phyloP scores from a whole-genome alignment of 2,797 vertebrate species.

The Nyctalus aviator region DNA sequence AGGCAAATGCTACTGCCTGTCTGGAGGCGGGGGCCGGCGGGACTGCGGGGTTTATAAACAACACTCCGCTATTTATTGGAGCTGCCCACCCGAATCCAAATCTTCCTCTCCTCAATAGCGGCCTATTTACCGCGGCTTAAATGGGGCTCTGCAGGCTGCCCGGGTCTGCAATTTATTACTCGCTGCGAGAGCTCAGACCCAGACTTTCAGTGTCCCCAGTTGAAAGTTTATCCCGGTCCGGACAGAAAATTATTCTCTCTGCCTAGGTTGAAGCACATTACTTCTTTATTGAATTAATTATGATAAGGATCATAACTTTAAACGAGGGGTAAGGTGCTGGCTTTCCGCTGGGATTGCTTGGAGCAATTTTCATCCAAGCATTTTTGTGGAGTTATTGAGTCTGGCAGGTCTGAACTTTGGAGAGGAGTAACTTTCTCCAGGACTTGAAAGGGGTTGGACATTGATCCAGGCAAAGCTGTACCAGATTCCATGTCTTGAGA shows the following conservation, averaged over 20 bases:
- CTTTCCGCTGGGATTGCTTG: slow-evolving; percentile 94
- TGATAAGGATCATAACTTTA: slow-evolving; percentile 99
- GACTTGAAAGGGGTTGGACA: slow-evolving; percentile 97
- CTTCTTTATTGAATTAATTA: slow-evolving; percentile 99
- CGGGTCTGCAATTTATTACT: slow-evolving; percentile 96
- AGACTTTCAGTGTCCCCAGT: slow-evolving; percentile 92
- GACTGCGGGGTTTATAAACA: slow-evolving; percentile 82
- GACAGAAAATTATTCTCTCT: slow-evolving; percentile 93
- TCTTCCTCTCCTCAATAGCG: slow-evolving; percentile 84
- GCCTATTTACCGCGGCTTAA: slow-evolving; percentile 85
- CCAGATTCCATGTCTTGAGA: slow-evolving; percentile 93
- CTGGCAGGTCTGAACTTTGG: slow-evolving; percentile 99
- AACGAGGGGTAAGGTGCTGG: slow-evolving; percentile 97
- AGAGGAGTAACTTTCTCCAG: slow-evolving; percentile 96
- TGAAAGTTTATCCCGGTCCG: slow-evolving; percentile 94
- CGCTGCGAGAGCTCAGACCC: slow-evolving; percentile 92
- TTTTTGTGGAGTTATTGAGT: slow-evolving; percentile 97
- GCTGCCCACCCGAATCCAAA: slow-evolving; percentile 78
- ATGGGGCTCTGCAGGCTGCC: slow-evolving; percentile 84
- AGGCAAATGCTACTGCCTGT: slow-evolving; percentile 70
- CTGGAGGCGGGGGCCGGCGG: slow-evolving; percentile 62
- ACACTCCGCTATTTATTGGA: slow-evolving; percentile 83
- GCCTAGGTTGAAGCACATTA: slow-evolving; percentile 98
- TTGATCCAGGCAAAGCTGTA: slow-evolving; percentile 93
- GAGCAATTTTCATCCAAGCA: slow-evolving; percentile 96